phyloP scores from a whole-genome alignment of 2,113 vertebrate genomes.

The Callipepla californica region DNA sequence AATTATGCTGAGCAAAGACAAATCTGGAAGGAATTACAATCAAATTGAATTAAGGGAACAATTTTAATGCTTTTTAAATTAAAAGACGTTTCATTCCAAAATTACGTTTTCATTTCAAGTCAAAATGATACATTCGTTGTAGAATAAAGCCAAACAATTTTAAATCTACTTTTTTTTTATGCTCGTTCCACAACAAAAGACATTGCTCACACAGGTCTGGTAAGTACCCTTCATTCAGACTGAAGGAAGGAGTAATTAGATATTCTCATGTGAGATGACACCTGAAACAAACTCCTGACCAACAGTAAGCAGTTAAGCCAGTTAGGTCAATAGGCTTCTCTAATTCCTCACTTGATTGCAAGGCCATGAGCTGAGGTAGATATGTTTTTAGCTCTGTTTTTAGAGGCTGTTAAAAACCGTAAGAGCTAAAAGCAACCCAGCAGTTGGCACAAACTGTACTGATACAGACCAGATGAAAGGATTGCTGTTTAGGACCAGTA shows the following conservation, averaged over 20 bases:
- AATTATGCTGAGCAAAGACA: neutral
- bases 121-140: neutral
- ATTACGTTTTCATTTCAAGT: neutral
- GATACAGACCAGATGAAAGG: neutral
- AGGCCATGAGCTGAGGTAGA: neutral
- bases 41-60: neutral
- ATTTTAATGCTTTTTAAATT: neutral
- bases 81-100: neutral
- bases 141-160: neutral
- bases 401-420: neutral
- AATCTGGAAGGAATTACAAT: constrained; percentile 8
- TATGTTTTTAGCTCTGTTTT: neutral
- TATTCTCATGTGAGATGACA: constrained; percentile 20
- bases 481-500: neutral
- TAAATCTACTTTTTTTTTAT: neutral
- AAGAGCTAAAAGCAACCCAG: neutral
- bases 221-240: constrained; percentile 12
- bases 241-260: constrained; percentile 20
- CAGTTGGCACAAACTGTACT: neutral
- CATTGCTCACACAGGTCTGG: constrained; percentile 10
- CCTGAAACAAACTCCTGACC: constrained; percentile 25
- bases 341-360: constrained; percentile 28
- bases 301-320: constrained; percentile 16
- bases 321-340: neutral
- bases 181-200: neutral